These are phyloP conservation scores for Silurus meridionalis DNA, from an alignment of 2,113 vertebrate genomes.

Conservation along the genomic window DNA sequence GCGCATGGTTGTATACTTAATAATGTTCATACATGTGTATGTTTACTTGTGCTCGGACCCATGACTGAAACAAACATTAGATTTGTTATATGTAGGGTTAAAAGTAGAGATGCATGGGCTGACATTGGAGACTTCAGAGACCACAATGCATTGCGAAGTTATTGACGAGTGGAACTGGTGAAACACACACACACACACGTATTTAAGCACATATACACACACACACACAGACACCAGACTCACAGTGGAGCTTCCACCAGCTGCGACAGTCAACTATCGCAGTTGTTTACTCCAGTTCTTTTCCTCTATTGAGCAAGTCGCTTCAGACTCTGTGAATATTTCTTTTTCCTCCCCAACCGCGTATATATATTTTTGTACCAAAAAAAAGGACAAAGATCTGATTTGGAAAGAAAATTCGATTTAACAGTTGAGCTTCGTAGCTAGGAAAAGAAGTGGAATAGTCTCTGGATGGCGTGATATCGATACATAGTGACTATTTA, in stretches of 20 bases:
- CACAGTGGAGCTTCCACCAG: constrained; percentile 18
- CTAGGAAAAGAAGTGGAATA: constrained; percentile 4
- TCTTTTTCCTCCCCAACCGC: neutral
- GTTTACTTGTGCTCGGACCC: too few relatives aligned
- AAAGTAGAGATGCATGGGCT: neutral
- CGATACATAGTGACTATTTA: neutral
- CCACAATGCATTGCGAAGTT: constrained; percentile 40
- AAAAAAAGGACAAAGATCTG: neutral
- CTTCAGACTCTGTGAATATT: neutral
- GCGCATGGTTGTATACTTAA: too few relatives aligned
- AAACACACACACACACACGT: constrained; percentile 10
- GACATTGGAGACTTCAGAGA: constrained; percentile 30
- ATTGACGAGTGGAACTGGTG: constrained; percentile 41
- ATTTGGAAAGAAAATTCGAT: neutral
- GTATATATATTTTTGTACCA: neutral
- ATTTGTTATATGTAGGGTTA: neutral
- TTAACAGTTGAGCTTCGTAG: neutral
- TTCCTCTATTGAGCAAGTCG: constrained; percentile 13
- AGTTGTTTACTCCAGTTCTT: constrained; percentile 14
- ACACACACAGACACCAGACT: constrained; percentile 7
- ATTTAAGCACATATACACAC: neutral
- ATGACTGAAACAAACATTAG: neutral
- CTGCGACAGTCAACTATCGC: constrained; percentile 30
- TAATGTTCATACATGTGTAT: neutral
- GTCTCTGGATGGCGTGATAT: neutral